phyloP scores from a whole-genome alignment of 2,888 invertebrate genomes.

The Agrochola macilenta region DNA sequence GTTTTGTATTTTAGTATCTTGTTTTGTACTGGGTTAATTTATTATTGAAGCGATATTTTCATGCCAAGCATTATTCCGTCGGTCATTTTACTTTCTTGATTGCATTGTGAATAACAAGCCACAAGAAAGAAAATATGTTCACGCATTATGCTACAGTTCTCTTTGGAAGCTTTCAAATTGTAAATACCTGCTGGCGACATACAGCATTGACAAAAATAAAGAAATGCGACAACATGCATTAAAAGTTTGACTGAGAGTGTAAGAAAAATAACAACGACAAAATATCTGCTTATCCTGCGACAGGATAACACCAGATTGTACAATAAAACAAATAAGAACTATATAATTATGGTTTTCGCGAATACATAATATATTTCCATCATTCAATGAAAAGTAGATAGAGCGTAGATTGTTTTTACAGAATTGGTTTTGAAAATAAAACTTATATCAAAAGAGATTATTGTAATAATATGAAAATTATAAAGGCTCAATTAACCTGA shows the following conservation, averaged over 20 bases:
- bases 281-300: constrained; percentile 40
- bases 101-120: background rate
- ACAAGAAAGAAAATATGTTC: too few species aligned
- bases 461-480: constrained; percentile 44
- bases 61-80: constrained; percentile 7
- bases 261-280: constrained; percentile 14
- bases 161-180: constrained; percentile 40
- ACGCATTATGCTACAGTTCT: background rate
- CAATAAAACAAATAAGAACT: constrained; percentile 7
- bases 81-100: constrained; percentile 6
- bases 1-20: constrained; percentile 38
- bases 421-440: constrained; percentile 38
- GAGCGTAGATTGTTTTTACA: constrained; percentile 37
- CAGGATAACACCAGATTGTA: constrained; percentile 31
- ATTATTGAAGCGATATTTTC: constrained; percentile 33
- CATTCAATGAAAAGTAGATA: constrained; percentile 31
- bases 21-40: constrained; percentile 43
- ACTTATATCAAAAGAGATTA: constrained; percentile 52
- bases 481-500: constrained; percentile 69
- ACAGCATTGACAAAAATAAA: background rate
- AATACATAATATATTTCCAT: constrained; percentile 9
- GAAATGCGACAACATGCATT: constrained; percentile 18
- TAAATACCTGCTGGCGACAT: constrained; percentile 21
- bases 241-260: constrained; percentile 51
- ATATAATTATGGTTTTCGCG: background rate